phyloP scores from a whole-genome alignment of 2,113 vertebrate genomes.

The Myotis davidii region DNA sequence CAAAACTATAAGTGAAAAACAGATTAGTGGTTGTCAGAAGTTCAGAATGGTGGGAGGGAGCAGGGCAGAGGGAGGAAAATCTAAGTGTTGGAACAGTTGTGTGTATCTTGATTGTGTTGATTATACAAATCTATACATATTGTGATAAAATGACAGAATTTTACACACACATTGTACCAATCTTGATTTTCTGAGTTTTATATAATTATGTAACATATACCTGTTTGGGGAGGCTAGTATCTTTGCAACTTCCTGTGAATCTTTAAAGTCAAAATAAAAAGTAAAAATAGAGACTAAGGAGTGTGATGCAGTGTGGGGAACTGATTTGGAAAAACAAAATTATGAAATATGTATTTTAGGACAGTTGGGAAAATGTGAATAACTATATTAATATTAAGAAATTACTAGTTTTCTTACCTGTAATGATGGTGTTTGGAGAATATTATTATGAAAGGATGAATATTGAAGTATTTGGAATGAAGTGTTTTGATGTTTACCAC shows the following conservation, averaged over 20 bases:
- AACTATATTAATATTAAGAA: not conserved
- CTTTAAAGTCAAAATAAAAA: conserved; percentile 16
- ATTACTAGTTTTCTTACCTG: conserved; percentile 8
- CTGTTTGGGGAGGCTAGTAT: not conserved
- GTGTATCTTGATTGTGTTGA: not conserved
- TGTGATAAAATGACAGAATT: not conserved
- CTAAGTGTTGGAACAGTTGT: not conserved
- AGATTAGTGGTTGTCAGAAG: not conserved
- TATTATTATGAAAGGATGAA: conserved; percentile 7
- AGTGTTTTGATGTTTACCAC: not conserved
- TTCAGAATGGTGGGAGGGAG: not conserved
- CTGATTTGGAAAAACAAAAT: not conserved
- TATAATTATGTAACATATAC: not conserved
- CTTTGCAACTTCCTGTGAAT: conserved; percentile 33
- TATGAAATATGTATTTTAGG: conserved; percentile 27
- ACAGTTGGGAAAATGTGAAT: not conserved
- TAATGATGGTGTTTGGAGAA: not conserved
- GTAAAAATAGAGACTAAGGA: conserved; percentile 11
- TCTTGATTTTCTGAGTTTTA: not conserved
- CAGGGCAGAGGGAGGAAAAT: not conserved
- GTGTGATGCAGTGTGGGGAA: not conserved
- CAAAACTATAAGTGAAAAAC: not conserved
- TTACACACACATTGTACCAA: not conserved
- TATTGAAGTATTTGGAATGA: conserved; percentile 25
- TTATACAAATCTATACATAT: not conserved